Evolutionary conservation across 1,140 invertebrate species (phyloP).

Genomic region (Drosophila cardini): DNA sequence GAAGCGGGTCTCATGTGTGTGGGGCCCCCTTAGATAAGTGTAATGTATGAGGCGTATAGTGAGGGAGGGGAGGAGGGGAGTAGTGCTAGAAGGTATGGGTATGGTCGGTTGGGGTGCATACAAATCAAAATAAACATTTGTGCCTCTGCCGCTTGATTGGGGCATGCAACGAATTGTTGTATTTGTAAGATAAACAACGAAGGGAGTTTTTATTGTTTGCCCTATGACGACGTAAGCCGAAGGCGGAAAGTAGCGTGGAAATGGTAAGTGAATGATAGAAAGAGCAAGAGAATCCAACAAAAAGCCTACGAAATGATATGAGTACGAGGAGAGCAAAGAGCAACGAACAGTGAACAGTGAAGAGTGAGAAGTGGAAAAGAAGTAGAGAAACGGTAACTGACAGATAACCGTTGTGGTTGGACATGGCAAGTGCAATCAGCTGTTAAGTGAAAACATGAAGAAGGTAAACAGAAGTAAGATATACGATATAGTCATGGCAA

Average conservation of each 20-base stretch:
- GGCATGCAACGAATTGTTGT: conserved; percentile 67
- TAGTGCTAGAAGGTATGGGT: background rate
- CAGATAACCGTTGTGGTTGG: background rate
- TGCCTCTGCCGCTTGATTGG: conserved; percentile 51
- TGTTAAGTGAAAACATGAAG: conserved; percentile 36
- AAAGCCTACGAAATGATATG: conserved; percentile 30
- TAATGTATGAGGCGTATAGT: conserved; percentile 46
- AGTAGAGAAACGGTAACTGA: background rate
- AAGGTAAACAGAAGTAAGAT: conserved; percentile 28
- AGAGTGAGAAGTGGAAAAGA: background rate
- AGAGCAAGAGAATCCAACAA: background rate
- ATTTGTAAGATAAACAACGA: conserved; percentile 73
- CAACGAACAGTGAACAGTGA: too few species aligned
- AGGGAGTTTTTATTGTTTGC: conserved; percentile 62
- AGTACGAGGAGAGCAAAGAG: background rate
- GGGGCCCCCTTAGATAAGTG: conserved; percentile 60
- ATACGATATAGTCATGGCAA: conserved; percentile 15
- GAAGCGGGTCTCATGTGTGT: conserved; percentile 74
- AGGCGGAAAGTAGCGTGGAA: conserved; percentile 7
- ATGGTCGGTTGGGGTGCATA: conserved; percentile 14
- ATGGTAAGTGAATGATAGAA: too few species aligned
- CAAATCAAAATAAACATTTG: conserved; percentile 79
- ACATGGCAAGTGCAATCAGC: conserved; percentile 43
- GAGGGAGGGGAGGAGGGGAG: background rate
- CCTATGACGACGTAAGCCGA: conserved; percentile 29